phyloP scores from a whole-genome alignment of 1,140 invertebrate genomes.

The Stegodyphus dumicola region DNA sequence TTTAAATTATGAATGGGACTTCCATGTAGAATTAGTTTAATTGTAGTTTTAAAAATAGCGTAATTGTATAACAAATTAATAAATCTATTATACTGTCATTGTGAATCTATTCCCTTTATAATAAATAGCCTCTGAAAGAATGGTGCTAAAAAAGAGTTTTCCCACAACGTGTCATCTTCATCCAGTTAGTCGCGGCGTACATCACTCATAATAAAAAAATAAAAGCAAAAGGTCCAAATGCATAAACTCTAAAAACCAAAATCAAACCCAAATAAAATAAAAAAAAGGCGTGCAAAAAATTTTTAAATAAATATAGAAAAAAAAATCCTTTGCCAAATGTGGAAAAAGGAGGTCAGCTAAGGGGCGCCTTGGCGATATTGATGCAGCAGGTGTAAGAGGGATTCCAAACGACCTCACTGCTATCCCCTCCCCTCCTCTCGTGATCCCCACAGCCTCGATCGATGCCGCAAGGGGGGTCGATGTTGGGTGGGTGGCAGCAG shows the following conservation, averaged over 20 bases:
- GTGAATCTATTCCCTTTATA: too few species aligned
- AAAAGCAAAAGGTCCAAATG: slow-evolving; percentile 11
- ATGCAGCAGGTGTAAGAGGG: slow-evolving; percentile 61
- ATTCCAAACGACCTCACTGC: slow-evolving; percentile 21
- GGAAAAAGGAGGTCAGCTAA: slow-evolving; percentile 45
- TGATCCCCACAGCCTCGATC: neutral
- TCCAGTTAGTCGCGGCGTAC: neutral
- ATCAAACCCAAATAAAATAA: neutral
- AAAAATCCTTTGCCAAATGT: slow-evolving; percentile 40
- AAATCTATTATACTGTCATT: too few species aligned
- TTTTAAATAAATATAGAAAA: neutral
- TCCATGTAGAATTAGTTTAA: too few species aligned
- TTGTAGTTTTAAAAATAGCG: too few species aligned
- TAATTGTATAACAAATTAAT: too few species aligned
- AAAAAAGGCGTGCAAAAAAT: neutral
- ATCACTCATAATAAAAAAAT: neutral
- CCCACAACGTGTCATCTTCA: too few species aligned
- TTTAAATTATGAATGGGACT: too few species aligned
- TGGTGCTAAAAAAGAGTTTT: too few species aligned
- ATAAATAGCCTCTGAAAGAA: too few species aligned
- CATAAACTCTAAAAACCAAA: neutral
- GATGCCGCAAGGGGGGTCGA: neutral
- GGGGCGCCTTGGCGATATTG: slow-evolving; percentile 53
- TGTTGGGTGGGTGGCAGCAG: slow-evolving; percentile 10
- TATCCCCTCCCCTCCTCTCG: neutral